These are phyloP conservation scores for Chionomys nivalis DNA, from an alignment of 2,113 vertebrate species.

Conservation along the genomic window DNA sequence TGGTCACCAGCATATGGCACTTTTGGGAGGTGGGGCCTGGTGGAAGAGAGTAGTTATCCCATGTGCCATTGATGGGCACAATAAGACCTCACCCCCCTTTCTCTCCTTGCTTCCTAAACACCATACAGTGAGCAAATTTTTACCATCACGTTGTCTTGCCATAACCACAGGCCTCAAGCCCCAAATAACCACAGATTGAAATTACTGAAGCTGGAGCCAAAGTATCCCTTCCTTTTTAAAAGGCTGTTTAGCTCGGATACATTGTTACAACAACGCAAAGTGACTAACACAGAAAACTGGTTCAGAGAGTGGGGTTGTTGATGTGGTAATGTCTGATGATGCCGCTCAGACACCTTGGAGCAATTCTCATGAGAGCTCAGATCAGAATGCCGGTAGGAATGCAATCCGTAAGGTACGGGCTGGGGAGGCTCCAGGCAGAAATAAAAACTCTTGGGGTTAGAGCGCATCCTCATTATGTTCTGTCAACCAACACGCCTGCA, in stretches of 20 bases:
- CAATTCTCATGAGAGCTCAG: not conserved
- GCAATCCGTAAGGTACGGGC: fast-evolving
- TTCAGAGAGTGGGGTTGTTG: not conserved
- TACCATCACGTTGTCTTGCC: no score
- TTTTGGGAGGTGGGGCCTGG: not conserved
- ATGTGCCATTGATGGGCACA: not conserved
- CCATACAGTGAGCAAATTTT: not conserved
- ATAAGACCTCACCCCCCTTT: no score
- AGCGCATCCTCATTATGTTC: not conserved
- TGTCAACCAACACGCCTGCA: not conserved
- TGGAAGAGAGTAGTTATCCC: not conserved
- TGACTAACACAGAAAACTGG: not conserved
- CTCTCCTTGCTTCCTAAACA: not conserved
- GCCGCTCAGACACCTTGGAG: not conserved
- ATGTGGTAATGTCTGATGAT: not conserved
- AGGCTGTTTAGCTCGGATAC: not conserved
- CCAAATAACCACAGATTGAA: not conserved
- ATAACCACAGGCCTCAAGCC: not conserved
- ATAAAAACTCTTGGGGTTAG: not conserved
- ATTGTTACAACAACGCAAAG: not conserved
- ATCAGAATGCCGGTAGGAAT: not conserved
- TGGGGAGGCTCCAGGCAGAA: not conserved
- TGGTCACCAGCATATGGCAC: not conserved
- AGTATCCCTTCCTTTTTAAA: not conserved
- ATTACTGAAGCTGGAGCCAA: not conserved